Percentiles rank a stretch among this genome's conserved stretches.
These are phyloP conservation scores for Clostera curtula DNA, from an alignment of 2,888 invertebrate genomes.

Conservation along the genomic window DNA sequence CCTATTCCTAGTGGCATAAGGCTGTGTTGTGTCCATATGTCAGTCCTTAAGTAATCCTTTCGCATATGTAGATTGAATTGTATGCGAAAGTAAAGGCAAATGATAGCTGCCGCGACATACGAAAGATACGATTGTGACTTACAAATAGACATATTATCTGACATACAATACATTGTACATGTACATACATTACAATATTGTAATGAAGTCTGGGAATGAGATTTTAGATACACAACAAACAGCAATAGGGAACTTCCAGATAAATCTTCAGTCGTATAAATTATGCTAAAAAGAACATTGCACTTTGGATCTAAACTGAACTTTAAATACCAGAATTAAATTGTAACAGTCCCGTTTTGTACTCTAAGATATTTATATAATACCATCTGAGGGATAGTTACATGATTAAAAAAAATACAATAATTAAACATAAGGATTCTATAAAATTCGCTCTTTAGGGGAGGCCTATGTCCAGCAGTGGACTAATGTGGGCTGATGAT, in stretches of 20 bases:
- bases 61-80: too few relatives aligned
- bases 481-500: too few relatives aligned
- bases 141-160: conserved; percentile 22
- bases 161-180: conserved; percentile 19
- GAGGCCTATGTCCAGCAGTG: too few relatives aligned
- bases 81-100: not conserved
- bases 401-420: too few relatives aligned
- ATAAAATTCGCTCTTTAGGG: too few relatives aligned
- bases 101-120: conserved; percentile 4
- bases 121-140: conserved; percentile 30
- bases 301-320: conserved; percentile 4
- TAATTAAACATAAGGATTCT: too few relatives aligned
- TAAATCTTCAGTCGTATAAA: conserved; percentile 7
- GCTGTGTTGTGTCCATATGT: too few relatives aligned
- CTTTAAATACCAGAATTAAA: conserved; percentile 6
- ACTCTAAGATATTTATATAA: too few relatives aligned
- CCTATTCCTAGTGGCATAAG: too few relatives aligned
- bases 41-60: too few relatives aligned
- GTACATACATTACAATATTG: conserved; percentile 23
- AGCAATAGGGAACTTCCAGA: conserved; percentile 6
- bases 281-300: conserved; percentile 9
- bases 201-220: conserved; percentile 28
- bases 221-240: conserved; percentile 16
- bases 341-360: conserved; percentile 6
- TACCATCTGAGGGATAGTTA: too few relatives aligned